Conservation (phyloP, 2,888 invertebrate genomes). For the Nasonovia ribisnigri region DNA sequence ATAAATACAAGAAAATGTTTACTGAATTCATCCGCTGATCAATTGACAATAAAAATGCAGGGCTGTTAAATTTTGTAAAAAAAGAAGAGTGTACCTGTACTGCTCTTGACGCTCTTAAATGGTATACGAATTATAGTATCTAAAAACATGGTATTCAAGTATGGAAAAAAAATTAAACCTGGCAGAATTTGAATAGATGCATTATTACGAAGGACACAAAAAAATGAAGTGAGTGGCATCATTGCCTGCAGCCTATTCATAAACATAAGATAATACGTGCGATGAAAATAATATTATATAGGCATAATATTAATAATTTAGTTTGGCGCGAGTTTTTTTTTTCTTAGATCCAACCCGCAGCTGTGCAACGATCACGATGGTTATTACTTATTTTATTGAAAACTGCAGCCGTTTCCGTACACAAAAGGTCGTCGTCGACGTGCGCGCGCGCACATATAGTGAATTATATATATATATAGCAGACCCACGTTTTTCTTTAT, state of each 20-base stretch:
- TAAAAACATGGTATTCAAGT: background rate
- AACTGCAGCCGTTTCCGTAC: background rate
- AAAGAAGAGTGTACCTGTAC: background rate
- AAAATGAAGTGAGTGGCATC: background rate
- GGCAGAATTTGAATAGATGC: background rate
- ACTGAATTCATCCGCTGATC: background rate
- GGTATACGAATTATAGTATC: background rate
- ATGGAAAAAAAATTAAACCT: background rate
- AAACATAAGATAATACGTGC: background rate
- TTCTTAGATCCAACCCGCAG: background rate
- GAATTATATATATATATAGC: background rate
- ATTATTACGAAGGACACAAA: background rate
- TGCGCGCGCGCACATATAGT: background rate
- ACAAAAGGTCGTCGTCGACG: background rate
- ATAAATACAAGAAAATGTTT: background rate
- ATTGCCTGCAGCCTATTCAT: background rate
- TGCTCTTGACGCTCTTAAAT: background rate
- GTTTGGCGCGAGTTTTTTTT: background rate
- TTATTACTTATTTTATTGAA: constrained; percentile 21
- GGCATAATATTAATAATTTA: background rate
- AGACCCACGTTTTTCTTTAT: background rate
- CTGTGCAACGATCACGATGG: background rate
- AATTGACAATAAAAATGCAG: background rate
- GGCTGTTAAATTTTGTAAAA: background rate
- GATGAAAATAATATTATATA: background rate